Percentiles rank a stretch among this genome's conserved stretches.
phyloP scores from a whole-genome alignment of 2,797 vertebrate genomes.

The Darevskia mixta region DNA sequence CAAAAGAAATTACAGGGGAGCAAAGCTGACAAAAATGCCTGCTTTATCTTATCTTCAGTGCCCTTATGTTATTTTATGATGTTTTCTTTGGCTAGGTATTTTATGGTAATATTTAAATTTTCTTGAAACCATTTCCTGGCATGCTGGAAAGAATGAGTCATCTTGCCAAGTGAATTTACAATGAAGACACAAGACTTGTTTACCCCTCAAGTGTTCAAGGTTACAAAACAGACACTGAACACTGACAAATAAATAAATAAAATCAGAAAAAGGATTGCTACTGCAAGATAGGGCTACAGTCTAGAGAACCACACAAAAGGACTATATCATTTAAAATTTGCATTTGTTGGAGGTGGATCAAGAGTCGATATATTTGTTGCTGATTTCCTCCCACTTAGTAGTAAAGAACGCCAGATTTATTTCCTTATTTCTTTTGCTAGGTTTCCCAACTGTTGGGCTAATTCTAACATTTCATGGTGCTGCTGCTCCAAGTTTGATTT shows the following conservation, averaged over 20 bases:
- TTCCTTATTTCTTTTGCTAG: too few relatives aligned
- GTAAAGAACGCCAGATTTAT: too few relatives aligned
- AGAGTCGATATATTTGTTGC: too few relatives aligned
- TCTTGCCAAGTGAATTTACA: neutral
- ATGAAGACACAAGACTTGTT: neutral
- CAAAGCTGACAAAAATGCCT: neutral
- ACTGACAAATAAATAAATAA: neutral
- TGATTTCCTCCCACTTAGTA: too few relatives aligned
- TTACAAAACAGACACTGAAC: neutral
- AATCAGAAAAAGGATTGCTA: neutral
- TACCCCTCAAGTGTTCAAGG: neutral
- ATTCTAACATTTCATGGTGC: too few relatives aligned
- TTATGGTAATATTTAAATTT: neutral
- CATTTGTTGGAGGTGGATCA: too few relatives aligned
- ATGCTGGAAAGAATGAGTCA: neutral
- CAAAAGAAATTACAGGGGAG: neutral
- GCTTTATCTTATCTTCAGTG: neutral
- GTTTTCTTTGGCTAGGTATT: neutral
- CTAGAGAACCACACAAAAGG: neutral
- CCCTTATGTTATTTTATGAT: neutral
- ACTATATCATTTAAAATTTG: neutral
- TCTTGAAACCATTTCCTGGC: neutral
- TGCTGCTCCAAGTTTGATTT: too few relatives aligned
- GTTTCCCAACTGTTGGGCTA: too few relatives aligned
- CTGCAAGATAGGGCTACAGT: neutral